Evolutionary conservation across 2,797 vertebrate genomes (phyloP).

Genomic region (Triplophysa yarkandensis): DNA sequence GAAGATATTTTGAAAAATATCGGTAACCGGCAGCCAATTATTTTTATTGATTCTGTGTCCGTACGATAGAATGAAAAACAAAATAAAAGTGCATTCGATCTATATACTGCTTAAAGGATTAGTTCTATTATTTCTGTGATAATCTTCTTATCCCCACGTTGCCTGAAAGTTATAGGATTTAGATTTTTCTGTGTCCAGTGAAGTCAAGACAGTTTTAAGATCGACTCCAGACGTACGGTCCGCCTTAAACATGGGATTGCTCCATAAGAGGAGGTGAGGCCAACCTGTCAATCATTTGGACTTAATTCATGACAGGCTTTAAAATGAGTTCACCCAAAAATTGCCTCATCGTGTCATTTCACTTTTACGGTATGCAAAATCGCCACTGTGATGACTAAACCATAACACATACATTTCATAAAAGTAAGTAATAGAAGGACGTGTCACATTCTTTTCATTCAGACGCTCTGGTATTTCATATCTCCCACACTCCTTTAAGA

Average conservation of each 20-base stretch:
- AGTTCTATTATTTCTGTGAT: neutral
- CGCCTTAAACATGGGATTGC: neutral
- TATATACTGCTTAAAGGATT: neutral
- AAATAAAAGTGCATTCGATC: neutral
- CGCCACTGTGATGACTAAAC: neutral
- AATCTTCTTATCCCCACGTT: neutral
- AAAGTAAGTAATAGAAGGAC: no score
- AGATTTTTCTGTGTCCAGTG: neutral
- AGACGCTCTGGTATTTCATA: neutral
- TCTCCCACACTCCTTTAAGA: slow-evolving; percentile 9
- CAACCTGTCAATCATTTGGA: neutral
- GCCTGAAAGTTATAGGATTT: neutral
- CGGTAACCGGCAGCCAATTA: no score
- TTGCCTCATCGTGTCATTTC: neutral
- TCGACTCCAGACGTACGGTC: neutral
- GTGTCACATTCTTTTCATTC: slow-evolving; percentile 10
- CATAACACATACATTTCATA: no score
- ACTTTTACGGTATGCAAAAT: neutral
- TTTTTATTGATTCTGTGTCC: no score
- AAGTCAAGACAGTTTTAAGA: neutral
- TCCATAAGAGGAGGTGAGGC: neutral
- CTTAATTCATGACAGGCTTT: no score
- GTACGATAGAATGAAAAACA: no score
- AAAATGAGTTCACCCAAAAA: neutral
- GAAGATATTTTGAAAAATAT: no score